Conservation (phyloP, 1,140 invertebrate species). For the Polyergus mexicanus region DNA sequence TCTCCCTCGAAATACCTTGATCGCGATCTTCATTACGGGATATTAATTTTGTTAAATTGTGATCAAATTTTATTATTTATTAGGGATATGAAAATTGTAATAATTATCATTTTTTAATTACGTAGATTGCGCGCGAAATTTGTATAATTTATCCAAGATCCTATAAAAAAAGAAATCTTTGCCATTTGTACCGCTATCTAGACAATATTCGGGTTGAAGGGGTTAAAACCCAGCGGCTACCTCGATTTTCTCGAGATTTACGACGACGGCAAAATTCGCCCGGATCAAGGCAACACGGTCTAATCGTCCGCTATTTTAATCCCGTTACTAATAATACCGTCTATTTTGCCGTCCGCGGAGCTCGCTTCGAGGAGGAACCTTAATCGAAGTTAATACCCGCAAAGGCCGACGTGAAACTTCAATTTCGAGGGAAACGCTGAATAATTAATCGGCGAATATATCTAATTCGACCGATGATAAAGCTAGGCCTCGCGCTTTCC, state of each 20-base stretch:
- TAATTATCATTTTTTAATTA: background rate
- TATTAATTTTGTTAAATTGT: background rate
- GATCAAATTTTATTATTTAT: background rate
- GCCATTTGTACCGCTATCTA: background rate
- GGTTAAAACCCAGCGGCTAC: slow-evolving; percentile 3
- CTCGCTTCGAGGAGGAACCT: slow-evolving; percentile 36
- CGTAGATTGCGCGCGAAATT: background rate
- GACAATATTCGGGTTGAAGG: background rate
- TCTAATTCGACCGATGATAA: slow-evolving; percentile 33
- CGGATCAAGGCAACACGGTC: slow-evolving; percentile 55
- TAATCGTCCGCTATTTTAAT: slow-evolving; percentile 61
- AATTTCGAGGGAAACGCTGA: slow-evolving; percentile 49
- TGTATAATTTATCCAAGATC: background rate
- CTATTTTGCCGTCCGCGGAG: slow-evolving; percentile 51
- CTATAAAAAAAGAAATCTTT: too few relatives aligned
- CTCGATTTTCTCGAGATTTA: slow-evolving; percentile 26
- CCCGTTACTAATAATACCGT: slow-evolving; percentile 57
- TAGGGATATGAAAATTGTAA: background rate
- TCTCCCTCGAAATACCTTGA: background rate
- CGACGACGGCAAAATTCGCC: slow-evolving; percentile 29
- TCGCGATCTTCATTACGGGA: background rate
- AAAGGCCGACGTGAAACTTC: slow-evolving; percentile 45
- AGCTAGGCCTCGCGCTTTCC: background rate
- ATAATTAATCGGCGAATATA: slow-evolving; percentile 47
- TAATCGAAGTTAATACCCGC: slow-evolving; percentile 60